Evolutionary conservation across 2,113 vertebrate species (phyloP).

Genomic region (Coptodon rendalli): DNA sequence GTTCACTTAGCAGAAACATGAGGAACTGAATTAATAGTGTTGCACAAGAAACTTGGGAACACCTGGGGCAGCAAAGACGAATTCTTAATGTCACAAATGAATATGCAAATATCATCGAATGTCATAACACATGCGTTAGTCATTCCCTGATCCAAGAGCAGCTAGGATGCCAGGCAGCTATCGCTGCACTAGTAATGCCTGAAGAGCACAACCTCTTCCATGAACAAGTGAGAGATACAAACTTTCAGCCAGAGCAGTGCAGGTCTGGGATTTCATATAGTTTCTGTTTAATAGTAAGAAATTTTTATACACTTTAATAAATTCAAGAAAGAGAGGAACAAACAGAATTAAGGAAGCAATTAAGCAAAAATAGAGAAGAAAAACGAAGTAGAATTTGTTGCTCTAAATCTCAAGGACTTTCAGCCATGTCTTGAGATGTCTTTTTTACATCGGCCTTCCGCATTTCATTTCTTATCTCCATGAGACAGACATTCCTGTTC

Average conservation of each 20-base stretch:
- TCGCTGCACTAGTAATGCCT: slow-evolving; percentile 2
- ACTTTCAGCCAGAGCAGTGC: slow-evolving; percentile 6
- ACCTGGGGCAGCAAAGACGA: slow-evolving; percentile 50
- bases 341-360: neutral
- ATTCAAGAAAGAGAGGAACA: neutral
- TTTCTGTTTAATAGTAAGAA: neutral
- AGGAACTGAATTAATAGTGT: slow-evolving; percentile 7
- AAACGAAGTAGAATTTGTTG: neutral
- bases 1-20: slow-evolving; percentile 36
- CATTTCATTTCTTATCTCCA: neutral
- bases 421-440: neutral
- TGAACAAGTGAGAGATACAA: neutral
- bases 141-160: slow-evolving; percentile 38
- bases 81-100: slow-evolving; percentile 65
- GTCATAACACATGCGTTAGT: slow-evolving; percentile 62
- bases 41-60: neutral
- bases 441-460: neutral
- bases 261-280: neutral
- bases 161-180: slow-evolving; percentile 13
- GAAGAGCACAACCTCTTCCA: neutral
- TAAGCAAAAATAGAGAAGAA: neutral
- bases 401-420: neutral
- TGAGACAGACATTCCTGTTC: neutral
- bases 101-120: slow-evolving; percentile 66
- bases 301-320: neutral